Evolutionary conservation across 2,888 invertebrate genomes (phyloP), one percentile per base, ranked within the genome.

Genomic region (Atethmia centrago): DNA sequence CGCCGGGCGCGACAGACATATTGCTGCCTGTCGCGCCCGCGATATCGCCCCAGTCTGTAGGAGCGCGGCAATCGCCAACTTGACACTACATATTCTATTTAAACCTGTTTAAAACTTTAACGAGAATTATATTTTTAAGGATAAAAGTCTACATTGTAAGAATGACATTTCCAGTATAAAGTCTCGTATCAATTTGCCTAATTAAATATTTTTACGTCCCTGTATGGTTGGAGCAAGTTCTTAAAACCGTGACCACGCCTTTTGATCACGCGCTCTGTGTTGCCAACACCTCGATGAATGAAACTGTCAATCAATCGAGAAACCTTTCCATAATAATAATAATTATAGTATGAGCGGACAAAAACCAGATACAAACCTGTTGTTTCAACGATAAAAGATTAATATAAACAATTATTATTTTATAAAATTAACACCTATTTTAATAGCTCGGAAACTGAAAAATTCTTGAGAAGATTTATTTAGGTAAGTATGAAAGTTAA

Each of bases 301-400:
- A 82, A 84, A 79, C 91, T 89, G 92, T 90, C 92, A 90, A 88
- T 92, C 90, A 90, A 84, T 53, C 68, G 75, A 79, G 77, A 75
- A 84, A 88, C 89, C 87, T 88, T 91, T 89, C 85, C 84, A 80
- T 82, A 84, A 84, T 59, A 79, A 64, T 80, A 59, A 64, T 56
- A 53, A 28, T n/a, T n/a, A n/a, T n/a, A 69, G 53, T 67, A 78
- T 47, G 49, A 71, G 31, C 78, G 40, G 61, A 79, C 55, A 62
- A 59, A 76, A 78, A 65, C 66, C 74, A 64, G 75, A 76, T 51
- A 70, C 55, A 51, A 66, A 63, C 59, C 49, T 53, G 83, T 77
- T 72, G 28, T 51, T 25, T 5, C 65, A 63, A 76, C 67, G 62
- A 49, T 73, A 62, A 75, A 68, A 77, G 25, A 58, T 71, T 71